phyloP scores from a whole-genome alignment of 1,140 invertebrate genomes.

The Dinoponera quadriceps region DNA sequence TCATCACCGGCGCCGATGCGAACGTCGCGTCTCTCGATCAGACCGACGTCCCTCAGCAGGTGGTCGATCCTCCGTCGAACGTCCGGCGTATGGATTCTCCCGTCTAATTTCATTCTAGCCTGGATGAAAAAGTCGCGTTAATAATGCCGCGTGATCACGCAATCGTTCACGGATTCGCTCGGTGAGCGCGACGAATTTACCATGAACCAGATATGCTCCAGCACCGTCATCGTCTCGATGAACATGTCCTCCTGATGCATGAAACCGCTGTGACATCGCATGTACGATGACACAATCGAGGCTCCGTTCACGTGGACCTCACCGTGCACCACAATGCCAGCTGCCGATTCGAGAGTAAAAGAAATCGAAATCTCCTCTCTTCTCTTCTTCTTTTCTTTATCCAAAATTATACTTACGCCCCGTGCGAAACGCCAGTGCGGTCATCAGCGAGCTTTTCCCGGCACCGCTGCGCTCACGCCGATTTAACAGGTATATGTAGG shows the following conservation, averaged over 20 bases:
- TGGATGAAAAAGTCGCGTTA: conserved; percentile 75
- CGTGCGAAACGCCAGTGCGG: conserved; percentile 92
- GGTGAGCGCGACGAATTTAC: conserved; percentile 82
- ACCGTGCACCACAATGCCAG: conserved; percentile 90
- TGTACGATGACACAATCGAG: conserved; percentile 88
- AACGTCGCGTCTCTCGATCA: conserved; percentile 89
- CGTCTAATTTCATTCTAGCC: conserved; percentile 93
- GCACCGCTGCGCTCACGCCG: conserved; percentile 90
- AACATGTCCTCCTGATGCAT: conserved; percentile 98
- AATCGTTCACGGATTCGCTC: background rate
- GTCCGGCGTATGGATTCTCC: conserved; percentile 86
- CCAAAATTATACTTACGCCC: conserved; percentile 86
- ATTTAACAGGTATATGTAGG: no score
- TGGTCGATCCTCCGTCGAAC: conserved; percentile 89
- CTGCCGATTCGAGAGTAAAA: conserved; percentile 78
- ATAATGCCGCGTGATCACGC: background rate
- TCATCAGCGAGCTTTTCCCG: conserved; percentile 98
- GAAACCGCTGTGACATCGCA: conserved; percentile 94
- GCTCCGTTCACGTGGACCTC: conserved; percentile 91
- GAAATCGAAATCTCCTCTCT: background rate
- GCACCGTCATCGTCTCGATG: conserved; percentile 93
- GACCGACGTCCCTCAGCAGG: conserved; percentile 90
- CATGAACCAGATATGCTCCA: conserved; percentile 96
- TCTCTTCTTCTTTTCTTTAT: no score
- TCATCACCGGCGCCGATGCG: conserved; percentile 91